Base-by-base conservation (phyloP, 2,797 vertebrate species). In the Holocentrus rufus region DNA sequence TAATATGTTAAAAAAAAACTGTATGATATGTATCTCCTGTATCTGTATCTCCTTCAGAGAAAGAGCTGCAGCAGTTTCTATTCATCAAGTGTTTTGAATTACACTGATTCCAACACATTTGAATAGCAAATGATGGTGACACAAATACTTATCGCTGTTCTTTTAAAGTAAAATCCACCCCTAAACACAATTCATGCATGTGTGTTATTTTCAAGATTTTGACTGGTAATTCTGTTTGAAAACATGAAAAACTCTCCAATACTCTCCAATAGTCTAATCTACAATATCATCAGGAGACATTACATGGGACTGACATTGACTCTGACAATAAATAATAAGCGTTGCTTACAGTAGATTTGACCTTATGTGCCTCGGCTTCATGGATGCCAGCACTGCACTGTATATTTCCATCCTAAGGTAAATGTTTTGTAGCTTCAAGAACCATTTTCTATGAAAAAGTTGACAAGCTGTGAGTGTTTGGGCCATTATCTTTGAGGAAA, bases 1-100 rank as follows among this genome's bases (percentile, higher is more conserved):
- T 72, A 81, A 85, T 85, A 76, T 70, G 23, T 18, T 70, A 65
- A 69, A 69, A 44, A 68, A 5, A n/a, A 23, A 42, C 9, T 18
- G 22, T n/a, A 14, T 1, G 11, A n/a, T 55, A 14, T 36, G 20
- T 39, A 14, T 31, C 55, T 59, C 59, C 25, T 27, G 25, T 27
- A 27, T 27, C 25, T 27, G 25, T 27, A 27, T 27, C 50, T 18
- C 23, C 1, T n/a, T 46, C 23, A 58, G 9, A 66, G 20, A 55
- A 44, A 60, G 44, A 20, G 6, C 5, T 44, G 15, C 5, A 36
- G 15, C 31, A 49, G 14, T 60, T 49, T 7, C 17, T 1, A 13
- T 44, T 22, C 30, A 58, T 6, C 11, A 17, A 57, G 13, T n/a
- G 14, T 11, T 53, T 53, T 23, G 10, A 10, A 42, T 42, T 42